A percentile compares a stretch with the other conserved stretches of the same genome.
These are phyloP conservation scores for Neoscelio sp. DNA, from an alignment of 2,888 invertebrate species.

Conservation along the genomic window DNA sequence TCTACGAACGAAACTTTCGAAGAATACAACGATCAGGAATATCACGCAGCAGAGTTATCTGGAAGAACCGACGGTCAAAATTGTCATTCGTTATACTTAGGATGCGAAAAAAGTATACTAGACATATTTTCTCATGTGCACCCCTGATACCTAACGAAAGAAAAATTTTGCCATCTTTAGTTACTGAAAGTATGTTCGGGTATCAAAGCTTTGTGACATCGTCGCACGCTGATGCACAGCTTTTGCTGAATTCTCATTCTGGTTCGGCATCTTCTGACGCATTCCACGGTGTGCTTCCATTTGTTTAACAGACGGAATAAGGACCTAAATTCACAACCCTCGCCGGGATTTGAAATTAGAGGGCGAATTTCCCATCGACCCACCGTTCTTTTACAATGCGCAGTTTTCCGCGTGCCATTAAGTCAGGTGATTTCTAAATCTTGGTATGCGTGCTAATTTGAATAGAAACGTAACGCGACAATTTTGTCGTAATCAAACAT, in stretches of 20 bases:
- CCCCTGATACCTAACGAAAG: conserved; percentile 24
- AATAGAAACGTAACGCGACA: conserved; percentile 5
- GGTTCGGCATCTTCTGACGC: conserved; percentile 56
- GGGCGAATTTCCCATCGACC: conserved; percentile 30
- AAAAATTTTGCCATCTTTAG: conserved; percentile 27
- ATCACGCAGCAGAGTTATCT: conserved; percentile 88
- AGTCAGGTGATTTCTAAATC: conserved; percentile 18
- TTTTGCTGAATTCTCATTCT: conserved; percentile 63
- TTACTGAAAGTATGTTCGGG: conserved; percentile 20
- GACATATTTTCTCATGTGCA: conserved; percentile 83
- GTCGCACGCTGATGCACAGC: conserved; percentile 24
- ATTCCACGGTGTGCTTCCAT: conserved; percentile 69
- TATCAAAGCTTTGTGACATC: conserved; percentile 44
- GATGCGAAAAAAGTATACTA: conserved; percentile 86
- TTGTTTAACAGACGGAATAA: conserved; percentile 72
- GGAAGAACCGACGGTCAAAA: conserved; percentile 84
- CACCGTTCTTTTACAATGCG: conserved; percentile 12
- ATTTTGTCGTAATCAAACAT: conserved; percentile 29
- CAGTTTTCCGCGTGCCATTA: conserved; percentile 15
- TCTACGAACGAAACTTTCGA: conserved; percentile 87
- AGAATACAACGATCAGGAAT: conserved; percentile 88
- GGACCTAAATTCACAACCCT: conserved; percentile 56
- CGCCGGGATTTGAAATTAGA: conserved; percentile 69
- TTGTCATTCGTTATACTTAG: conserved; percentile 86
- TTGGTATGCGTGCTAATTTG: conserved; percentile 24